phyloP scores from a whole-genome alignment of 2,797 vertebrate genomes.

The Vipera ursinii region DNA sequence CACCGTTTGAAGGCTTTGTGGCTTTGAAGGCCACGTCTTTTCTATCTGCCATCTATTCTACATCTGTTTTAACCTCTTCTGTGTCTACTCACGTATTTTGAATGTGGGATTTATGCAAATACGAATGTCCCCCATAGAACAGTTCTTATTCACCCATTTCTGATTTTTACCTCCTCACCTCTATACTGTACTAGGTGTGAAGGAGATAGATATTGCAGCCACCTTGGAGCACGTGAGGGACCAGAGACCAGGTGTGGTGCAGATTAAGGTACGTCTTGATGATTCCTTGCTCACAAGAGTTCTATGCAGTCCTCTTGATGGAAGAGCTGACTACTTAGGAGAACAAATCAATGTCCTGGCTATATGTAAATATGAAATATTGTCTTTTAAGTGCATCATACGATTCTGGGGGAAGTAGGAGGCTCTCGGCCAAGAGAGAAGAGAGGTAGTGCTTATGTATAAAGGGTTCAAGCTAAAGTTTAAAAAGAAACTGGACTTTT shows the following conservation, averaged over 20 bases:
- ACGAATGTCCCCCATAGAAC: background rate
- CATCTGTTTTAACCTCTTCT: background rate
- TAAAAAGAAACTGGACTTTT: background rate
- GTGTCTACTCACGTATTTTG: background rate
- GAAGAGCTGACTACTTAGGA: background rate
- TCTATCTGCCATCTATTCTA: too few relatives aligned
- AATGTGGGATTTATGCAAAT: background rate
- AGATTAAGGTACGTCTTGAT: constrained; percentile 83
- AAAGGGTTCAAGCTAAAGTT: background rate
- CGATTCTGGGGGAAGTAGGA: background rate
- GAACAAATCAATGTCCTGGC: background rate
- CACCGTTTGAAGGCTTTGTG: too few relatives aligned
- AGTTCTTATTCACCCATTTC: background rate
- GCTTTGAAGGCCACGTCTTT: too few relatives aligned
- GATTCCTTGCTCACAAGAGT: background rate
- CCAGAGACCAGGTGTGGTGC: constrained; percentile 90
- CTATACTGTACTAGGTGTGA: constrained; percentile 79
- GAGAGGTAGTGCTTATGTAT: background rate
- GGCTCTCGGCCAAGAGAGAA: background rate
- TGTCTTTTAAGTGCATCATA: background rate
- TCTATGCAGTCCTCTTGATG: background rate
- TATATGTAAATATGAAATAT: background rate
- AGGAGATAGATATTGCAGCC: constrained; percentile 97
- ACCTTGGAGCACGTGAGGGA: constrained; percentile 94
- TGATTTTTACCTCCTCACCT: background rate